Evolutionary conservation across 2,113 vertebrate genomes (phyloP).

Genomic region (Accipiter virgatus): DNA sequence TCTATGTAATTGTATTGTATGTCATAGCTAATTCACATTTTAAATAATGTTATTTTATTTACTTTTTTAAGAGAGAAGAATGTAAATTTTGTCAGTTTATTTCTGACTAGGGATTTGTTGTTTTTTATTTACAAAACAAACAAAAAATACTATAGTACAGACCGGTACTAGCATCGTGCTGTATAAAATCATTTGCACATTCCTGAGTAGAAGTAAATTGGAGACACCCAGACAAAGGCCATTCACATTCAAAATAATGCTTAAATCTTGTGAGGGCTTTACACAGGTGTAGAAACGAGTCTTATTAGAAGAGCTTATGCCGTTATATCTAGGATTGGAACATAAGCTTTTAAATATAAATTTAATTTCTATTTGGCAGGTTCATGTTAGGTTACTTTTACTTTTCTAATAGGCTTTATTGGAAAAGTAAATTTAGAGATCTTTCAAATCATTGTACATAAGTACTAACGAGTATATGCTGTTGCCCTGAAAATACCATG

Average conservation of each 20-base stretch:
- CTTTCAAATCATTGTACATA: slow-evolving; percentile 41
- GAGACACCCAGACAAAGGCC: slow-evolving; percentile 57
- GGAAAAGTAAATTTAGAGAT: slow-evolving; percentile 59
- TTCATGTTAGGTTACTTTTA: slow-evolving; percentile 47
- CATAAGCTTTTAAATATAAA: slow-evolving; percentile 58
- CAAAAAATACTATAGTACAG: slow-evolving; percentile 72
- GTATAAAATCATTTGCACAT: slow-evolving; percentile 79
- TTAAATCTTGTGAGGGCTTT: slow-evolving; percentile 57
- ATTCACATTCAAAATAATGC: slow-evolving; percentile 51
- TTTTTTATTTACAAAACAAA: slow-evolving; percentile 79
- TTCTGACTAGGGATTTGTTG: slow-evolving; percentile 80
- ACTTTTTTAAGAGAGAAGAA: slow-evolving; percentile 88
- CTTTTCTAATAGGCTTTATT: slow-evolving; percentile 55
- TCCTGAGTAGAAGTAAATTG: slow-evolving; percentile 69
- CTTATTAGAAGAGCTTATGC: background rate
- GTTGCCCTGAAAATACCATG: slow-evolving; percentile 50
- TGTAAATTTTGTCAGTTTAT: slow-evolving; percentile 86
- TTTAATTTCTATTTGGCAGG: slow-evolving; percentile 64
- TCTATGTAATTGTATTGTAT: slow-evolving; percentile 93
- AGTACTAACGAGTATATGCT: slow-evolving; percentile 38
- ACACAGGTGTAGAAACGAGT: slow-evolving; percentile 41
- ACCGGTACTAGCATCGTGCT: slow-evolving; percentile 78
- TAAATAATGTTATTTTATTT: slow-evolving; percentile 90
- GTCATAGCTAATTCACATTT: slow-evolving; percentile 91
- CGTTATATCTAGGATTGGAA: slow-evolving; percentile 49